Base-by-base conservation (phyloP, 1,140 invertebrate genomes). In the Coenobita brevimanus region DNA sequence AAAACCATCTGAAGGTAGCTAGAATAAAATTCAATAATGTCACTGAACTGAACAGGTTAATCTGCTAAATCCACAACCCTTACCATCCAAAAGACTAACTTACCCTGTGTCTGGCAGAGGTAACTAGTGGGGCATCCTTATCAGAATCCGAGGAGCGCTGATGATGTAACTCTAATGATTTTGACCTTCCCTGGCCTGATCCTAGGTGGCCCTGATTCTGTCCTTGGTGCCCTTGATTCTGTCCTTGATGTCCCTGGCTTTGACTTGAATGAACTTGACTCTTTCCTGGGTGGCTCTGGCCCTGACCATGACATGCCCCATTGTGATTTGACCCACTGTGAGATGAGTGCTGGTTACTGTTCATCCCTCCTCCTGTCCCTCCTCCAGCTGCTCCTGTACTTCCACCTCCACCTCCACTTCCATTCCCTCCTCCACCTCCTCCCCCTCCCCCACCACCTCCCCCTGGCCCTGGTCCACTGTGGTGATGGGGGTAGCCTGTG, bases 81-180 rank as follows among this genome's bases (percentile, higher is more conserved):
- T n/a, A n/a, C n/a, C n/a, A n/a, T n/a, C n/a, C n/a, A 24, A 15
- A 46, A 50, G 2, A 41, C 30, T 10, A 24, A 73, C 85, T 87
- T 41, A 87, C 85, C 64, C 85, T 87, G 33, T 87, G 85, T 71
- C 85, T 87, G 60, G 85, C 85, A 27, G 85, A 87, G 33, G 85
- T 87, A 64, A 87, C 85, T 41, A 87, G 67, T 36, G 85, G 85
- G 33, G 38, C 85, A 13, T 87, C 85, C 41, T 87, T 87, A 46
- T 87, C 85, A 6, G 85, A 87, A 30, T 87, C 85, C 54, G 85
- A 71, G 43, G 85, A 87, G 57, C 85, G 85, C 54, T 87, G 85
- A 13, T 87, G 85, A 46, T 87, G 76, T 54, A 87, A 46, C 78
- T 87, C 85, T 76, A 87, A 41, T 41, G 85, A 87, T 38, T 87